Evolutionary conservation across 1,140 invertebrate genomes (phyloP).

Genomic region (Steinernema feltiae): DNA sequence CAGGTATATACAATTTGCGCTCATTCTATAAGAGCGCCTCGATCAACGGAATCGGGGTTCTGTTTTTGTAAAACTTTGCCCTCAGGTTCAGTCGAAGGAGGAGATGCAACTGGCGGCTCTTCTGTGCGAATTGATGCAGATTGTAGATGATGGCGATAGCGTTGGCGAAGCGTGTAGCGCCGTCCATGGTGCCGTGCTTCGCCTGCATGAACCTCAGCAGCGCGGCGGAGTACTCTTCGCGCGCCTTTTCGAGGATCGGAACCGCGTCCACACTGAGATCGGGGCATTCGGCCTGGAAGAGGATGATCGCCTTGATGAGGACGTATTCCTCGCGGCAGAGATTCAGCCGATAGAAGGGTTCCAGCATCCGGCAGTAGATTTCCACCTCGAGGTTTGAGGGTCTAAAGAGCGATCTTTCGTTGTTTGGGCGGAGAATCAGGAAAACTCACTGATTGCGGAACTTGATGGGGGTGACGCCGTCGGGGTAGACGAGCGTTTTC

Average conservation of each 20-base stretch:
- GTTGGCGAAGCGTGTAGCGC: not conserved
- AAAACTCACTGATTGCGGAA: not conserved
- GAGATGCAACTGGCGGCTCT: not conserved
- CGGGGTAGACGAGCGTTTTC: not conserved
- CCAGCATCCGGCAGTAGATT: not conserved
- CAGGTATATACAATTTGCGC: too few species aligned
- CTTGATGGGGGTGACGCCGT: constrained; percentile 3
- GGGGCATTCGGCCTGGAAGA: not conserved
- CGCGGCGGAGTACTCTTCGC: not conserved
- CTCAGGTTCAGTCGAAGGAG: not conserved
- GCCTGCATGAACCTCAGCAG: not conserved
- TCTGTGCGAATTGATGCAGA: not conserved
- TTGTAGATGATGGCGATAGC: not conserved
- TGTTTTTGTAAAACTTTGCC: too few species aligned
- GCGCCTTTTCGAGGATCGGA: not conserved
- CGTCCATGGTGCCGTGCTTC: not conserved
- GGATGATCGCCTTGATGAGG: not conserved
- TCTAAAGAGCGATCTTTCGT: not conserved
- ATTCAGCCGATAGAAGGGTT: not conserved
- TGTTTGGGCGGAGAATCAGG: not conserved
- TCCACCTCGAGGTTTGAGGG: not conserved
- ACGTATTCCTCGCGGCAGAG: not conserved
- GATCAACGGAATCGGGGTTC: not conserved
- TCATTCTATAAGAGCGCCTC: too few species aligned
- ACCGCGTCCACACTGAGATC: not conserved